Percentiles rank a stretch among this genome's conserved stretches.
Conservation (phyloP, 2,113 vertebrate genomes). For the Columba livia region DNA sequence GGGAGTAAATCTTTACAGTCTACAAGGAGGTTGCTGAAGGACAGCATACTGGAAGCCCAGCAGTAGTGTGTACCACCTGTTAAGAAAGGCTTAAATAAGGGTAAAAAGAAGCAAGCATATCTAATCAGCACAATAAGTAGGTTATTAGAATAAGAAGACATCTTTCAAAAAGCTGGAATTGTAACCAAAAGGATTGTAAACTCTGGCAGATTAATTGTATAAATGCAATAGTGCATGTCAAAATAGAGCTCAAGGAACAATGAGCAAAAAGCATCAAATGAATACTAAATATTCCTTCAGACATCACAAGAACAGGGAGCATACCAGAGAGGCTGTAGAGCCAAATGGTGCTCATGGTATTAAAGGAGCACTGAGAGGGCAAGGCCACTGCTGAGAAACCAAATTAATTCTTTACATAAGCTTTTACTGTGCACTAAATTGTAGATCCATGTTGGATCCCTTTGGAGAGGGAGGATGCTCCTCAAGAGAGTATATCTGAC, state of each 20-base stretch:
- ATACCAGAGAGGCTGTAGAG: not conserved
- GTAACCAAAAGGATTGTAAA: not conserved
- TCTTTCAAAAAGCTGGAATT: slow-evolving; percentile 2
- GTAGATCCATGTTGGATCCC: not conserved
- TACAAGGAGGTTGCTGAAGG: not conserved
- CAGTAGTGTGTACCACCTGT: not conserved
- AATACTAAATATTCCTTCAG: not conserved
- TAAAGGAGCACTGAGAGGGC: not conserved
- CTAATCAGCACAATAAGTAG: not conserved
- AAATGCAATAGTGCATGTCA: slow-evolving; percentile 13
- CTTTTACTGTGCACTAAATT: not conserved
- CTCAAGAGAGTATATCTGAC: not conserved
- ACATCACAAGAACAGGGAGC: not conserved
- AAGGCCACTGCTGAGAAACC: not conserved
- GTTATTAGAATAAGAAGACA: slow-evolving; percentile 15
- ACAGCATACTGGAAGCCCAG: not conserved
- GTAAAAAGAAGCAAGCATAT: not conserved
- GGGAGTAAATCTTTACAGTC: not conserved
- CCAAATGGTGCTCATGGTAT: not conserved
- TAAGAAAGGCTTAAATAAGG: not conserved
- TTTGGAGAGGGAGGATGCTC: not conserved
- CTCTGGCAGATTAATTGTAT: slow-evolving; percentile 3
- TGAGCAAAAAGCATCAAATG: slow-evolving; percentile 7
- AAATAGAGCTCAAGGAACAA: slow-evolving; percentile 23
- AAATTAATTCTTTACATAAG: not conserved